Base-by-base conservation (phyloP, 2,888 invertebrate species). In the Tanypteryx hageni region DNA sequence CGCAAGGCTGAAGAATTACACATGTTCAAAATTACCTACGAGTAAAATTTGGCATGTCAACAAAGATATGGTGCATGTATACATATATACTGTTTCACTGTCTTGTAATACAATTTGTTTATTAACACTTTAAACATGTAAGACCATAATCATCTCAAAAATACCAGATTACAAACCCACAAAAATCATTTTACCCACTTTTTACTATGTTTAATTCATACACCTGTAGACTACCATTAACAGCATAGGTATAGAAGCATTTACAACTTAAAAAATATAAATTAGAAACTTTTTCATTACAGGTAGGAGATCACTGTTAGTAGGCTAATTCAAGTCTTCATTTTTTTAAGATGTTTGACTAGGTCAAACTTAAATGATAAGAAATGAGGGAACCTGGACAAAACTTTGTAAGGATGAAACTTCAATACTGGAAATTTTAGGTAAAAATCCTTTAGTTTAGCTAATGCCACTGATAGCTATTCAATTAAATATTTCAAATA, bases 81-180 rank as follows among this genome's bases (percentile, higher is more conserved):
- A 27, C 27, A 76, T 27, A 76, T 13, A 76, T 76, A 0, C 11
- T 76, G 76, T n/a, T 22, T 76, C 76, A 76, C 5, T 44, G 76
- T 27, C 13, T 76, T 76, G 44, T 44, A 44, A 44, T 44, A 44
- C 44, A 44, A 44, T 44, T 44, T 44, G 44, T 44, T 27, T 76
- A 76, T 27, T 76, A 27, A 22, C 11, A 27, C 13, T 76, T 27
- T 27, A 76, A 27, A 76, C 76, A 76, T 76, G 76, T 76, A 76
- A 76, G 76, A 76, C 76, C 76, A 76, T 76, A 76, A 27, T 76
- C 76, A 76, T 76, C 27, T 76, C 76, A 76, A 76, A 76, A 76
- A 76, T 76, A 76, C 22, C n/a, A 76, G 22, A 76, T 76, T 27
- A 27, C 44, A 76, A 76, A 76, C 76, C 76, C 27, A 76, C 22